These are phyloP conservation scores for Caerostris darwini DNA, from an alignment of 1,140 invertebrate species.

Conservation along the genomic window DNA sequence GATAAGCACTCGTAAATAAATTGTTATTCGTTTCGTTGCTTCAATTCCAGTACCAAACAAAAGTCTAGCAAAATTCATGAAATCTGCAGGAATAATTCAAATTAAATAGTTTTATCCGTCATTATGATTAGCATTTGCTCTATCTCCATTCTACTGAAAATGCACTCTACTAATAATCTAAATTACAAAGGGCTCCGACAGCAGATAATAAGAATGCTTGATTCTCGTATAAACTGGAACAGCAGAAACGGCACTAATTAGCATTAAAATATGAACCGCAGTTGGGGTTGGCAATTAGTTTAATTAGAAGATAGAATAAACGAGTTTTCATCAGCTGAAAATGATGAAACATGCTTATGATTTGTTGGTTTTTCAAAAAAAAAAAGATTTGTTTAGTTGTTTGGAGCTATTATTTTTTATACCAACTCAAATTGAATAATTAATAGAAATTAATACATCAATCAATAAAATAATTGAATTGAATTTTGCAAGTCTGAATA, in stretches of 20 bases:
- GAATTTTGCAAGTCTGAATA: too few species aligned
- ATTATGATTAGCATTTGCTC: neutral
- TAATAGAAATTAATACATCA: too few species aligned
- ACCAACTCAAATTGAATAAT: too few species aligned
- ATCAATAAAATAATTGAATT: too few species aligned
- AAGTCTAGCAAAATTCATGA: too few species aligned
- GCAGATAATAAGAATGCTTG: neutral
- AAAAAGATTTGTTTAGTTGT: neutral
- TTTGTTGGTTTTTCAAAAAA: neutral
- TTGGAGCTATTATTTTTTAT: neutral
- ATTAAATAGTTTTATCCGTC: too few species aligned
- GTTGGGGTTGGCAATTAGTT: constrained; percentile 12
- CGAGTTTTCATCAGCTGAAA: neutral
- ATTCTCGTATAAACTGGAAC: neutral
- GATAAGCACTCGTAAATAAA: too few species aligned
- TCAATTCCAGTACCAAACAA: too few species aligned
- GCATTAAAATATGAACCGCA: constrained; percentile 22
- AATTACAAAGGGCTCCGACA: neutral
- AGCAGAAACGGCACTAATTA: constrained; percentile 25
- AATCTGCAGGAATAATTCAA: too few species aligned
- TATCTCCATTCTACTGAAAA: neutral
- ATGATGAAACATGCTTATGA: neutral
- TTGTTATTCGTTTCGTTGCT: too few species aligned
- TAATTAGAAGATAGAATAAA: constrained; percentile 29
- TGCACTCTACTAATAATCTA: neutral